phyloP scores from a whole-genome alignment of 2,113 vertebrate genomes.

The Cephalopterus ornatus region DNA sequence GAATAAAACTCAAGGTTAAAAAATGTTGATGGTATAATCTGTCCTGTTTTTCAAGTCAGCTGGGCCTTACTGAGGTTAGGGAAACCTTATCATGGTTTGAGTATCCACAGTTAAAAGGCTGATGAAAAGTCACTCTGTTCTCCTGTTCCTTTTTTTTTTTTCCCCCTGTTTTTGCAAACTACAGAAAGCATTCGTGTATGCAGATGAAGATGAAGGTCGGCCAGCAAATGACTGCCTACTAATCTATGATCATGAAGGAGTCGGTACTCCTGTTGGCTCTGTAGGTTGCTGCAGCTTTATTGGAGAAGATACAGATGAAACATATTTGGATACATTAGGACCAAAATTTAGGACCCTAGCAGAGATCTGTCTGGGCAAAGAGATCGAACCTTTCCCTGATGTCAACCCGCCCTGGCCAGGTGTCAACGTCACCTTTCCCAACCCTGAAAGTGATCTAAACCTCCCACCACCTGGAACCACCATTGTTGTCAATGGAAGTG shows the following conservation, averaged over 20 bases:
- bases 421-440: slow-evolving; percentile 48
- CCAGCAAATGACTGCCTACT: slow-evolving; percentile 75
- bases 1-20: background rate
- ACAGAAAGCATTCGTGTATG: slow-evolving; percentile 82
- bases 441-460: slow-evolving; percentile 62
- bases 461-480: slow-evolving; percentile 73
- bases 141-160: background rate
- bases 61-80: background rate
- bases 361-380: slow-evolving; percentile 83
- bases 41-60: background rate
- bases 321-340: slow-evolving; percentile 85
- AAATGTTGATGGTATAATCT: background rate
- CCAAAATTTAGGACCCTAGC: slow-evolving; percentile 92
- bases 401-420: slow-evolving; percentile 58
- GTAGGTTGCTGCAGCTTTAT: slow-evolving; percentile 89
- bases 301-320: slow-evolving; percentile 83
- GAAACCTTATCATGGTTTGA: background rate
- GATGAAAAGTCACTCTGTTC: background rate
- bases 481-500: slow-evolving; percentile 68
- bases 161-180: slow-evolving; percentile 40
- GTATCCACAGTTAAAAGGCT: background rate
- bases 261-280: slow-evolving; percentile 80
- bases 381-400: slow-evolving; percentile 76
- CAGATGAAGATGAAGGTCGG: slow-evolving; percentile 73
- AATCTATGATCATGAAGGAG: slow-evolving; percentile 84